A percentile compares a stretch with the other conserved stretches of the same genome.
These are phyloP conservation scores for Turnix velox DNA, from an alignment of 2,113 vertebrate genomes.

Conservation along the genomic window DNA sequence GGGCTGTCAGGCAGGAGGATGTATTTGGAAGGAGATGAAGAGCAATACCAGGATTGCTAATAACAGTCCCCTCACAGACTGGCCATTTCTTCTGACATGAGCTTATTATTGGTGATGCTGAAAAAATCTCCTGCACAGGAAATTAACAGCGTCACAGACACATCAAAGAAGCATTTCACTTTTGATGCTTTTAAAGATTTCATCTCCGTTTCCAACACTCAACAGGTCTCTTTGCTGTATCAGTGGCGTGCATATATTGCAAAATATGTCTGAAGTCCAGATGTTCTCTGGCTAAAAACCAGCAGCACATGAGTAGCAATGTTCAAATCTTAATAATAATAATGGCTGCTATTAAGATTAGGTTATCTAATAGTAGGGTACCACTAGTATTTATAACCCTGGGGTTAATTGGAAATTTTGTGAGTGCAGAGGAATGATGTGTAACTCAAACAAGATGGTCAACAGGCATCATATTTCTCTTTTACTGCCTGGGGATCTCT, in stretches of 20 bases:
- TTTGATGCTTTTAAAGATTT: neutral
- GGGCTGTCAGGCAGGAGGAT: accelerated
- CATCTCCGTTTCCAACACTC: neutral
- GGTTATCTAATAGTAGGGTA: neutral
- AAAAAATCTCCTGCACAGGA: neutral
- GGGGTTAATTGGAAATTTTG: neutral
- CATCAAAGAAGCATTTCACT: neutral
- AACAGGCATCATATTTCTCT: neutral
- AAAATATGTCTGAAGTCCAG: neutral
- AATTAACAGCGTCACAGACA: neutral
- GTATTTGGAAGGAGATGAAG: neutral
- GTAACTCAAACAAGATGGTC: neutral
- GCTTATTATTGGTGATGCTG: neutral
- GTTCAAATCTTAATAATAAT: neutral
- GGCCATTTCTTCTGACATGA: neutral
- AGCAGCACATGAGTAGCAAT: neutral
- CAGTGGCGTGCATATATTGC: neutral
- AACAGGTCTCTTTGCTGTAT: neutral
- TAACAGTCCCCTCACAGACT: neutral
- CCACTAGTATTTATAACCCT: neutral
- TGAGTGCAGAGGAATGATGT: neutral
- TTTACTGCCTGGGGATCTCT: neutral
- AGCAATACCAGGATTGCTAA: neutral
- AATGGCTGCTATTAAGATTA: neutral
- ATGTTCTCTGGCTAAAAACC: neutral